Conservation (phyloP, 64 coral and sea anemone genomes). For the Dendronephthya gigantea region DNA sequence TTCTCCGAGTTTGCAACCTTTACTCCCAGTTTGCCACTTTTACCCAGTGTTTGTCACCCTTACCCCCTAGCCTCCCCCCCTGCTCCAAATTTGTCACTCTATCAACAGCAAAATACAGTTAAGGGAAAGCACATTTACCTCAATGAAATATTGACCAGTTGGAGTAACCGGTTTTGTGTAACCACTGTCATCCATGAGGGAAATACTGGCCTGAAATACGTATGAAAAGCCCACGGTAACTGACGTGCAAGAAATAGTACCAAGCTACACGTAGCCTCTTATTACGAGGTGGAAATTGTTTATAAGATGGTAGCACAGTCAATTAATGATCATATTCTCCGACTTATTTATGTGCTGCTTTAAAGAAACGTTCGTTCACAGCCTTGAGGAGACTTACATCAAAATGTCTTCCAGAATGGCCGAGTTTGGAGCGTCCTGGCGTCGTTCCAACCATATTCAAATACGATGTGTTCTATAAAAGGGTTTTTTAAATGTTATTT, state of each 20-base stretch:
- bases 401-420: neutral
- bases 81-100: neutral
- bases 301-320: no score
- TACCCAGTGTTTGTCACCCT: no score
- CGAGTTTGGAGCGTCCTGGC: neutral
- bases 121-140: neutral
- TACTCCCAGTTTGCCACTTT: no score
- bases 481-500: no score
- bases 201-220: neutral
- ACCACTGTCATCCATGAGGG: slow-evolving; percentile 3
- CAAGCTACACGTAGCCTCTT: no score
- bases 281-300: no score
- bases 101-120: neutral
- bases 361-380: no score
- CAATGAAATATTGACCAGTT: neutral
- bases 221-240: no score
- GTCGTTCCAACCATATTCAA: neutral
- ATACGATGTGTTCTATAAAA: neutral
- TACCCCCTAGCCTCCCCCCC: no score
- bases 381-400: neutral
- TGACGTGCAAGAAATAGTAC: neutral
- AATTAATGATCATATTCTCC: no score
- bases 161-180: slow-evolving; percentile 10
- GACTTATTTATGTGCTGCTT: no score
- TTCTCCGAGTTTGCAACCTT: no score